Conservation (phyloP, 1,140 invertebrate genomes). For the Trichomalopsis sarcophagae region DNA sequence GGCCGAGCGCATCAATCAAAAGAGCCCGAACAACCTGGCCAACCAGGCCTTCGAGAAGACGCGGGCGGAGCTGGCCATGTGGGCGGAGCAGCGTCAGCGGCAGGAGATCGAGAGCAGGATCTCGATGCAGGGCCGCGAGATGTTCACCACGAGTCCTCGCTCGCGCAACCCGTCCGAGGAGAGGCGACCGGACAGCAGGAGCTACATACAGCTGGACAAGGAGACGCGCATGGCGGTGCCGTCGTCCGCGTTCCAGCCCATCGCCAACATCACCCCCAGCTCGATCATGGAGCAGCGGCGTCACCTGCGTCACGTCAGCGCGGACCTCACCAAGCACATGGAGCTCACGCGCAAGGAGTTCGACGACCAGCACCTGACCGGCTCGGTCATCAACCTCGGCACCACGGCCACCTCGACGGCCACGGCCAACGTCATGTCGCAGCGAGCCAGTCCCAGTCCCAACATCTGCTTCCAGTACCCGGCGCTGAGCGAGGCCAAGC, state of each 20-base stretch:
- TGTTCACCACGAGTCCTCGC: conserved; percentile 68
- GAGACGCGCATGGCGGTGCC: conserved; percentile 65
- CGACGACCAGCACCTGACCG: conserved; percentile 70
- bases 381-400: conserved; percentile 69
- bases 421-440: conserved; percentile 54
- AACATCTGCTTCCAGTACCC: conserved; percentile 71
- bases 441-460: conserved; percentile 65
- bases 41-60: conserved; percentile 73
- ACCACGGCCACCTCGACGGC: conserved; percentile 57
- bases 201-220: conserved; percentile 60
- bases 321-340: conserved; percentile 72
- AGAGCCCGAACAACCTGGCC: conserved; percentile 66
- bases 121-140: conserved; percentile 60
- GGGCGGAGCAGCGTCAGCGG: conserved; percentile 71
- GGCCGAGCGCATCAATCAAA: conserved; percentile 66
- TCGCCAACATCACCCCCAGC: conserved; percentile 71
- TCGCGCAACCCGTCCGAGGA: conserved; percentile 70
- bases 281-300: conserved; percentile 73
- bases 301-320: conserved; percentile 72
- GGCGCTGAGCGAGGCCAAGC: conserved; percentile 67
- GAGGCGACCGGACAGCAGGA: conserved; percentile 58
- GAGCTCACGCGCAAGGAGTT: conserved; percentile 71
- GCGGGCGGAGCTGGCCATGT: conserved; percentile 69
- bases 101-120: conserved; percentile 68
- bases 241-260: conserved; percentile 70